Conservation (phyloP, 1,140 invertebrate genomes). For the Geopemphigus sp. region DNA sequence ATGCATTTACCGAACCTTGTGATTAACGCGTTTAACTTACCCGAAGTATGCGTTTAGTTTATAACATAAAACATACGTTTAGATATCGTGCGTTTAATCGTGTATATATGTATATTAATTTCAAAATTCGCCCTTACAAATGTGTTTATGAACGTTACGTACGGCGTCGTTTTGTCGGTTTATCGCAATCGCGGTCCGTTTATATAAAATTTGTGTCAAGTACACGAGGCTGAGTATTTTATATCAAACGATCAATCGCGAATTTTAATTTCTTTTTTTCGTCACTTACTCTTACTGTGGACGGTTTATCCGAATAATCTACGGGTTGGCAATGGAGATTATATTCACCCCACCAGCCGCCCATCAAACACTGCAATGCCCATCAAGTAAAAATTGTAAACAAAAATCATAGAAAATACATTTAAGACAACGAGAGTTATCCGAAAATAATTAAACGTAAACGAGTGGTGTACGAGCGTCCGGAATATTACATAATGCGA, state of each 20-base stretch:
- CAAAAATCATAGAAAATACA: slow-evolving; percentile 1
- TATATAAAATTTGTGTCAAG: slow-evolving; percentile 27
- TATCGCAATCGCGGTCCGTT: background rate
- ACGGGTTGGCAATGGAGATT: slow-evolving; percentile 86
- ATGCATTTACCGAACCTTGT: slow-evolving; percentile 21
- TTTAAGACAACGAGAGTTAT: background rate
- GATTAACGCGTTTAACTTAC: slow-evolving; percentile 1
- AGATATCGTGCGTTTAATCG: slow-evolving; percentile 14
- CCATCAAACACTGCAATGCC: slow-evolving; percentile 73
- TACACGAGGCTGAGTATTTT: slow-evolving; percentile 19
- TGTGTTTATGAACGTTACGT: too few species aligned
- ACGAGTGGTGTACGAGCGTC: background rate
- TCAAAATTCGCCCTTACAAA: background rate
- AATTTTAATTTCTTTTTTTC: background rate
- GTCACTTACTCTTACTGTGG: slow-evolving; percentile 78
- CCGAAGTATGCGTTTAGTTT: slow-evolving; percentile 19
- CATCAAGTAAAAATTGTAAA: slow-evolving; percentile 31
- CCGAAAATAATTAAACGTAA: slow-evolving; percentile 1
- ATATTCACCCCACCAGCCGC: slow-evolving; percentile 76
- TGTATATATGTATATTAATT: slow-evolving; percentile 13
- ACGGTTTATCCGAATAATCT: slow-evolving; percentile 73
- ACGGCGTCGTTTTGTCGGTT: too few species aligned
- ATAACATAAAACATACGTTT: background rate
- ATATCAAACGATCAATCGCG: background rate
- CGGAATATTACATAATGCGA: background rate